Evolutionary conservation across 2,113 vertebrate genomes (phyloP), one percentile per base, ranked within the genome.

Genomic region (Paraplagusia blochii): DNA sequence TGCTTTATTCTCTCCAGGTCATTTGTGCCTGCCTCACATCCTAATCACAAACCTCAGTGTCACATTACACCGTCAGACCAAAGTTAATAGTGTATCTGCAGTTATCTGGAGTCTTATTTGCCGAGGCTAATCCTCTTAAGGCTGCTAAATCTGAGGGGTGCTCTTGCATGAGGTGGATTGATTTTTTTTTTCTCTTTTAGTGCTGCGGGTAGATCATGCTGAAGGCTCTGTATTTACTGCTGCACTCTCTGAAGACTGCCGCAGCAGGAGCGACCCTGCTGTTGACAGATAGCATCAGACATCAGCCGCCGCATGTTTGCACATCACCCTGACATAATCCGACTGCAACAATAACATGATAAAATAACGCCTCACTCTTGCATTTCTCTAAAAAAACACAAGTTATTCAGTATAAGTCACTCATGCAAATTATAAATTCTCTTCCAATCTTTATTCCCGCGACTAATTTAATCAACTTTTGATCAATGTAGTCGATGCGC

Each of bases 281-380:
- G 77, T 80, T 84, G 74, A 87, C 58, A 68, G 66, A 83, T 72
- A 42, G 14, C 66, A 81, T 81, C 81, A 68, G 44, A 70, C 78
- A 75, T 50, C 76, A n/a, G 73, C 66, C 50, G 52, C 14, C 39
- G 61, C 47, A 14, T 34, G 48, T 35, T 51, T 51, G 15, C 29
- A 51, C 13, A 3, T 2, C 15, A 36, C 9, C 34, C 7, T 15
- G 9, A 7, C 17, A 15, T n/a, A 29, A 8, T 34, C 8, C 6
- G 22, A 29, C 22, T 29, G 22, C 22, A 29, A 4, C 6, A n/a
- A n/a, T n/a, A n/a, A n/a, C 22, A 29, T 29, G 3, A 29, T 29
- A 29, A 29, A 29, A 29, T 2, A 29, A 29, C 6, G 22, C 22
- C 3, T 29, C 6, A 29, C 22, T 29, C 2, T 29, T 29, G 22